Conservation (phyloP, 2,113 vertebrate genomes). For the Lates calcarifer region DNA sequence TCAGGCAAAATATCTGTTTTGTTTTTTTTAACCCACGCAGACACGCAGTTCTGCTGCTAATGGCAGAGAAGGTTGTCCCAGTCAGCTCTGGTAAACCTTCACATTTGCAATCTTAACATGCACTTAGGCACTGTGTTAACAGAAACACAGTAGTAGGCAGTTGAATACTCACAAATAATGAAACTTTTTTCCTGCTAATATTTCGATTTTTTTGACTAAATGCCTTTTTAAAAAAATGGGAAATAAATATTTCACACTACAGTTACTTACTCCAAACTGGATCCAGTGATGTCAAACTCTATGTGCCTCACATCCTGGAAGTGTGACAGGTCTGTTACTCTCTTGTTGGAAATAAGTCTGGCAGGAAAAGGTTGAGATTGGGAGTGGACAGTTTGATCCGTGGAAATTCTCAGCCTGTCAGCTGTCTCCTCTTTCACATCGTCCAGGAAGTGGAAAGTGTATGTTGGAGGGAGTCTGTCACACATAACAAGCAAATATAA, state of each 20-base stretch:
- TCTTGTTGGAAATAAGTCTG: slow-evolving; percentile 85
- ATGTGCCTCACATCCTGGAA: slow-evolving; percentile 96
- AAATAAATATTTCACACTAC: background rate
- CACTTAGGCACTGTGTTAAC: too few relatives aligned
- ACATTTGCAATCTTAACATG: too few relatives aligned
- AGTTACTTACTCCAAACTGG: slow-evolving; percentile 88
- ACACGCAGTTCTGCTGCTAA: too few relatives aligned
- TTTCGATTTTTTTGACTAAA: too few relatives aligned
- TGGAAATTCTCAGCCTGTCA: background rate
- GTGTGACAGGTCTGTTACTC: slow-evolving; percentile 87
- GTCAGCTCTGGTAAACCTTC: too few relatives aligned
- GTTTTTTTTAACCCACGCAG: too few relatives aligned
- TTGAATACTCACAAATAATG: too few relatives aligned
- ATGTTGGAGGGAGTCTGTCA: slow-evolving; percentile 89
- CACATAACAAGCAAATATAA: background rate
- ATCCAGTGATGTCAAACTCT: slow-evolving; percentile 89
- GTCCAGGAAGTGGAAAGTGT: slow-evolving; percentile 85
- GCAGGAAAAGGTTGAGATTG: slow-evolving; percentile 85
- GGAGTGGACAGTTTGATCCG: slow-evolving; percentile 57
- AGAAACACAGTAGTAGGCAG: too few relatives aligned
- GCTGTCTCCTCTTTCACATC: slow-evolving; percentile 21
- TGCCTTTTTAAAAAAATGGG: too few relatives aligned
- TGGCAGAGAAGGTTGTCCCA: too few relatives aligned
- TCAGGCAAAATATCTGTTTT: too few relatives aligned
- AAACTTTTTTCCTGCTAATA: too few relatives aligned